Conservation (phyloP, 2,113 vertebrate genomes). For the Baryphthengus martii region DNA sequence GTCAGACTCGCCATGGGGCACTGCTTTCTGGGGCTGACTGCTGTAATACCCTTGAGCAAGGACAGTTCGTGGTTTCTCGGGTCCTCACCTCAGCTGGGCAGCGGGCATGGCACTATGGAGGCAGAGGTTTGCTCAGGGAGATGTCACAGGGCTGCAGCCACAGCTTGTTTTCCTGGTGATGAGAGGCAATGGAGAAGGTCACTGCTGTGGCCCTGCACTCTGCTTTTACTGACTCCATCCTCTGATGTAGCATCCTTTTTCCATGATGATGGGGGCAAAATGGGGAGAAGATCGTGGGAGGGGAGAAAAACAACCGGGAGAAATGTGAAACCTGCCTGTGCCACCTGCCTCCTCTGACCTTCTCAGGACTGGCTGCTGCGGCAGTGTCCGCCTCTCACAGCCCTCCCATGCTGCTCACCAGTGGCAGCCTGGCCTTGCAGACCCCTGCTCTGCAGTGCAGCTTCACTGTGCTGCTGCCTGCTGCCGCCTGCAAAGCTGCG, state of each 20-base stretch:
- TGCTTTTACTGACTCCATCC: neutral
- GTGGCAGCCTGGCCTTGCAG: neutral
- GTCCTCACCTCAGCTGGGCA: neutral
- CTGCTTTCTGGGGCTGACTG: neutral
- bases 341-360: neutral
- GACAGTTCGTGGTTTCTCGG: neutral
- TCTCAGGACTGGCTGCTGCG: neutral
- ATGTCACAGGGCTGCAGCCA: neutral
- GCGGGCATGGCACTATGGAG: accelerated
- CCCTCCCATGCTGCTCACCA: neutral
- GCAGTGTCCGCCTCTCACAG: neutral
- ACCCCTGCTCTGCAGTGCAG: neutral
- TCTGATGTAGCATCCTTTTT: neutral
- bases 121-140: neutral
- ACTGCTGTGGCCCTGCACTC: neutral
- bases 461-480: neutral
- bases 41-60: accelerated
- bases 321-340: neutral
- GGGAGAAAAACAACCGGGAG: neutral
- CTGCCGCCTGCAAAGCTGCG: neutral
- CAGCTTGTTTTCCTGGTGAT: neutral
- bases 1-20: accelerated
- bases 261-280: neutral
- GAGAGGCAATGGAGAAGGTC: neutral
- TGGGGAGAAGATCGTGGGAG: neutral